Percentiles rank a stretch among this genome's conserved stretches.
phyloP scores from a whole-genome alignment of 2,113 vertebrate genomes.

The Sclerurus mexicanus region DNA sequence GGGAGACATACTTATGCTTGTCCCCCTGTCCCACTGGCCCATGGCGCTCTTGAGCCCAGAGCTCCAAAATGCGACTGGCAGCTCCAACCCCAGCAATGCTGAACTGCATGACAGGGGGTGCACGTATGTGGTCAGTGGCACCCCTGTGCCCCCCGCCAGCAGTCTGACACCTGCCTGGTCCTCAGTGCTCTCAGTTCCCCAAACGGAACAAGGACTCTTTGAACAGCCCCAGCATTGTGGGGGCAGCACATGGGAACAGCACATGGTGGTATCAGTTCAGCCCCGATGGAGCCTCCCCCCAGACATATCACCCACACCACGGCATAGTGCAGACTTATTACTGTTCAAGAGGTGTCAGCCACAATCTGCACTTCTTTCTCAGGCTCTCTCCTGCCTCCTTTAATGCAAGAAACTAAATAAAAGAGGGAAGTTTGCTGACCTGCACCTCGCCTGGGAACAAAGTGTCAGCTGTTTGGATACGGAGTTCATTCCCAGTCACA shows the following conservation, averaged over 20 bases:
- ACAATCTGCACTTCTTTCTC: background rate
- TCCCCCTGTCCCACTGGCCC: background rate
- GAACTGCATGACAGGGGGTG: rapidly evolving
- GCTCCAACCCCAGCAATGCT: rapidly evolving
- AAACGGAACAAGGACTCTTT: rapidly evolving
- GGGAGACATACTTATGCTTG: rapidly evolving
- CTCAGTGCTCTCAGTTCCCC: background rate
- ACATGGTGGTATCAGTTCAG: rapidly evolving
- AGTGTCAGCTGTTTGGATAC: background rate
- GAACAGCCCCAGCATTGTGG: rapidly evolving
- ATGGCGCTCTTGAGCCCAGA: background rate
- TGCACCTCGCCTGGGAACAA: background rate
- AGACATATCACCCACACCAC: rapidly evolving
- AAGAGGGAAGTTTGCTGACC: background rate
- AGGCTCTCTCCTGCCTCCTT: background rate
- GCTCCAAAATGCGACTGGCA: background rate
- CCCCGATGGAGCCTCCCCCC: rapidly evolving
- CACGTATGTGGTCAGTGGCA: background rate
- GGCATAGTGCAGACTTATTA: background rate
- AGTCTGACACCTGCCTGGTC: background rate
- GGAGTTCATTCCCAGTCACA: background rate
- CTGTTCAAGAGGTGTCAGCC: rapidly evolving
- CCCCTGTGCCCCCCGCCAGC: background rate
- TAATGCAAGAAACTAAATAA: background rate
- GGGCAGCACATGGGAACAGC: rapidly evolving